phyloP scores from a whole-genome alignment of 2,113 vertebrate genomes.

The Hippocampus guttulatus region DNA sequence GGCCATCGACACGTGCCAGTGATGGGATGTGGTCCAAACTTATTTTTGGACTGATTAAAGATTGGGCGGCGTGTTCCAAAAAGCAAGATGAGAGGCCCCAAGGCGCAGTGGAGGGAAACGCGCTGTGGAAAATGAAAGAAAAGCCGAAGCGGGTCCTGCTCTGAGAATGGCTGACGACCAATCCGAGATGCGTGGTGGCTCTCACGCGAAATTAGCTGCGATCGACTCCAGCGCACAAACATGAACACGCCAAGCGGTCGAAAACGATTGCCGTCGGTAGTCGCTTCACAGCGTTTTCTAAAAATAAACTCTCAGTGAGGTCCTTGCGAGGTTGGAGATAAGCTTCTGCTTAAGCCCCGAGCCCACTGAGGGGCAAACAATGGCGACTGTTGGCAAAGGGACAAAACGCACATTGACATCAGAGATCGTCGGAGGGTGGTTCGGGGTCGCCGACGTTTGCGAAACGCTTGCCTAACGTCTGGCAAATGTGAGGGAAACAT shows the following conservation, averaged over 20 bases:
- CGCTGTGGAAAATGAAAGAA: neutral
- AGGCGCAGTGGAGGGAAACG: neutral
- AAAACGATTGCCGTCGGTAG: neutral
- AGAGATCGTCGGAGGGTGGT: too few relatives aligned
- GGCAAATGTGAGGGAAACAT: too few relatives aligned
- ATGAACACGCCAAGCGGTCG: neutral
- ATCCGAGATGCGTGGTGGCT: neutral
- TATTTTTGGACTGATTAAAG: slow-evolving; percentile 10
- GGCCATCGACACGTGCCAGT: slow-evolving; percentile 32
- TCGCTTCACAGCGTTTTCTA: too few relatives aligned
- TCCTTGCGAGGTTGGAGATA: too few relatives aligned
- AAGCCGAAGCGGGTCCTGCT: neutral
- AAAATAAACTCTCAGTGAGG: too few relatives aligned
- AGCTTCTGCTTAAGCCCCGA: too few relatives aligned
- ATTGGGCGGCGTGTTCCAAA: slow-evolving; percentile 29
- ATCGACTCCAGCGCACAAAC: neutral
- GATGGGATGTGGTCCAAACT: slow-evolving; percentile 46
- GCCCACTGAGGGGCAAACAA: too few relatives aligned
- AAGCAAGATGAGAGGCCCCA: slow-evolving; percentile 10
- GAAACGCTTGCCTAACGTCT: too few relatives aligned
- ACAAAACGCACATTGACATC: too few relatives aligned
- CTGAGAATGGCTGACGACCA: neutral
- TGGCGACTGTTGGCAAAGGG: too few relatives aligned
- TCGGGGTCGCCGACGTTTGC: too few relatives aligned
- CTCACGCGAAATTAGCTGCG: neutral